These are phyloP conservation scores for Aphrophora alni DNA, from an alignment of 2,888 invertebrate genomes.

Conservation along the genomic window DNA sequence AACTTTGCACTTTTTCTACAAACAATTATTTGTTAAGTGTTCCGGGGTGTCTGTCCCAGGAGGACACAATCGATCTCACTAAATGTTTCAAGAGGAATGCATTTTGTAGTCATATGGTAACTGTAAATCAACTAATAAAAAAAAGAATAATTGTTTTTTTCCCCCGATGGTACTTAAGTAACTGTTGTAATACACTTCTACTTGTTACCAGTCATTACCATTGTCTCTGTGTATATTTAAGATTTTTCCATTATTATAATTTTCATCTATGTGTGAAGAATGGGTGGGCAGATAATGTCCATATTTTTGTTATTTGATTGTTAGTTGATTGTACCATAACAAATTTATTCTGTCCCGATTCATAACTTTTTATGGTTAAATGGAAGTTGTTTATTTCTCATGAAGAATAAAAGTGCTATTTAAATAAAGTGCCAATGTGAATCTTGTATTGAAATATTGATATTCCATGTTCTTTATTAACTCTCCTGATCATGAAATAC, in stretches of 20 bases:
- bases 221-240: constrained; percentile 43
- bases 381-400: constrained; percentile 43
- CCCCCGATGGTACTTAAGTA: constrained; percentile 43
- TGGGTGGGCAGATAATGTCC: constrained; percentile 44
- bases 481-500: not conserved
- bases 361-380: constrained; percentile 44
- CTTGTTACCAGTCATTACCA: constrained; percentile 45
- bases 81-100: constrained; percentile 38
- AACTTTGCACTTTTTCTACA: constrained; percentile 51
- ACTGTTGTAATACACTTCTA: constrained; percentile 43
- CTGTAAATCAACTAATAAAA: constrained; percentile 25
- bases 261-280: constrained; percentile 44
- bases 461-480: not conserved
- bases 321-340: constrained; percentile 33
- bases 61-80: constrained; percentile 44
- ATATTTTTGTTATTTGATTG: constrained; percentile 44
- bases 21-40: constrained; percentile 41
- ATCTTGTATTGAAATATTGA: constrained; percentile 26
- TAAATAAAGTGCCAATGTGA: constrained; percentile 47
- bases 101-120: constrained; percentile 39
- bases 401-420: constrained; percentile 44
- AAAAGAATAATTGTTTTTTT: constrained; percentile 21
- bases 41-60: constrained; percentile 27
- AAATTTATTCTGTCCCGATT: constrained; percentile 43
- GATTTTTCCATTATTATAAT: constrained; percentile 36